phyloP scores from a whole-genome alignment of 2,888 invertebrate genomes.

The Rotaria sp. region DNA sequence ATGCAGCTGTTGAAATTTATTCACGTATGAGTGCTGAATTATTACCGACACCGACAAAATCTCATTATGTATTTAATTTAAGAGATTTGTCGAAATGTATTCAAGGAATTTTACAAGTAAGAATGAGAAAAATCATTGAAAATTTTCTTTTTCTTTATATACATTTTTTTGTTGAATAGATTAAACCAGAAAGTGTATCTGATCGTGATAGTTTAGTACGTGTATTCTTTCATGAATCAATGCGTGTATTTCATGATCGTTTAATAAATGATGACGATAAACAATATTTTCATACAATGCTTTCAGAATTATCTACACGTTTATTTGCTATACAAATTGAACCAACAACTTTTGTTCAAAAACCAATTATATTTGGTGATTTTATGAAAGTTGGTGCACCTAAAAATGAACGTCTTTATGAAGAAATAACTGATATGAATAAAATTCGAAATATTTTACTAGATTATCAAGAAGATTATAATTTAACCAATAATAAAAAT shows the following conservation, averaged over 20 bases:
- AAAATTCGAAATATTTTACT: constrained; percentile 68
- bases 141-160: no score
- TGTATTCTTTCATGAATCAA: constrained; percentile 55
- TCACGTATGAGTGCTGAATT: constrained; percentile 54
- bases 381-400: constrained; percentile 71
- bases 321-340: constrained; percentile 54
- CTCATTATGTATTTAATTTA: constrained; percentile 57
- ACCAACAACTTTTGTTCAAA: constrained; percentile 48
- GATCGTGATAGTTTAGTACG: constrained; percentile 47
- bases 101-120: constrained; percentile 61
- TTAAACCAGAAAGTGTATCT: constrained; percentile 34
- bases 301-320: constrained; percentile 54
- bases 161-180: background rate
- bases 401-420: constrained; percentile 69
- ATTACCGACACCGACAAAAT: constrained; percentile 56
- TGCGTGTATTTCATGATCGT: constrained; percentile 56
- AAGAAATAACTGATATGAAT: constrained; percentile 69
- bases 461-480: constrained; percentile 74
- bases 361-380: constrained; percentile 70
- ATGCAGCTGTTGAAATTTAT: constrained; percentile 55
- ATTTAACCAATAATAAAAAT: constrained; percentile 68
- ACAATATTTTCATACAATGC: constrained; percentile 51
- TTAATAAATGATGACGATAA: constrained; percentile 55
- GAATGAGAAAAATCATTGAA: background rate
- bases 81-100: constrained; percentile 77